Evolutionary conservation across 2,888 invertebrate species (phyloP), one percentile per base, ranked within the genome.

Genomic region (Athalia rosae): DNA sequence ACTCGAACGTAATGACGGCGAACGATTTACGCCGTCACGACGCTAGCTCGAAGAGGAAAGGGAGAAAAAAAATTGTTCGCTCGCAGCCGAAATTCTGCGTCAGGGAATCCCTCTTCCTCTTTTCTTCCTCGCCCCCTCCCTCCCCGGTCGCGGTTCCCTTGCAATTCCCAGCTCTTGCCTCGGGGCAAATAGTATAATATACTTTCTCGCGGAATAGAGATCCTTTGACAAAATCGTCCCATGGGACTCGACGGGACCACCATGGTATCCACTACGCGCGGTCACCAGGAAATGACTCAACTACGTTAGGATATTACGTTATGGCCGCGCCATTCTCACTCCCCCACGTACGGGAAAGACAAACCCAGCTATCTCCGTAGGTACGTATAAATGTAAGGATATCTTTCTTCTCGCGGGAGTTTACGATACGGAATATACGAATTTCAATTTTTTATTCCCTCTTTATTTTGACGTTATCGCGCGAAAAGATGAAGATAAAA

Each of bases 201-300:
- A 88, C 86, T 87, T 88, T 84, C 87, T 85, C 86, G 84, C 86
- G 84, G 89, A 88, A 89, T 89, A 89, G 89, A 89, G 89, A 89
- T 89, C 89, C 89, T 90, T 89, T 90, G 89, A 90, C 89, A 89
- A 89, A 90, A 89, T 88, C 84, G 85, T 89, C 89, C 87, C 89
- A 80, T 82, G 89, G 86, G 89, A 89, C 81, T 80, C 83, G 85
- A 28, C 28, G 74, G 74, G 62, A 74, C 74, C 84, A 87, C 86
- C 84, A 84, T 28, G 28, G 86, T 89, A 87, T 85, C 80, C 83
- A 79, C 84, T 86, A 83, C 83, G 85, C 28, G 28, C 83, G 87
- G 85, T 85, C 86, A 87, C 86, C 87, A 89, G 89, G 89, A 89
- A 89, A 89, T 89, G 85, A 88, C 87, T 85, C 87, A 89, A 89